Evolutionary conservation across 2,113 vertebrate species (phyloP).

Genomic region (Dicentrarchus labrax): DNA sequence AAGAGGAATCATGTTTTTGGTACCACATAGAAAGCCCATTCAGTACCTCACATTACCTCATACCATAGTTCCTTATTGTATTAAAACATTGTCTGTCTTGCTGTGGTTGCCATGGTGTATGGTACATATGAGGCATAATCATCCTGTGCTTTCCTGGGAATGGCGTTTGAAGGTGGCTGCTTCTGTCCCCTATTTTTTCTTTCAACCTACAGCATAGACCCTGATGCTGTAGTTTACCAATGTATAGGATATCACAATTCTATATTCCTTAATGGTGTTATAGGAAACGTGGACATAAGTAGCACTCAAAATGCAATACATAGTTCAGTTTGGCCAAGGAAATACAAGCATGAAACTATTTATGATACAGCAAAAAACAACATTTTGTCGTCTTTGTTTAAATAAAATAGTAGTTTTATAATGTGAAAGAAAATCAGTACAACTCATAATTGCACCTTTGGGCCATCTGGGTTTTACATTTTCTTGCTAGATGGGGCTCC

Average conservation of each 20-base stretch:
- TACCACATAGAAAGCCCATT: slow-evolving; percentile 1
- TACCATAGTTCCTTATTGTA: slow-evolving; percentile 1
- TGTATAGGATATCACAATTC: not conserved
- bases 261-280: not conserved
- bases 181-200: not conserved
- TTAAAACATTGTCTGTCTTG: slow-evolving; percentile 10
- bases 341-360: not conserved
- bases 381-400: not conserved
- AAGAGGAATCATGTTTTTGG: slow-evolving; percentile 27
- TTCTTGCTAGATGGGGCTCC: not conserved
- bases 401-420: not conserved
- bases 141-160: slow-evolving; percentile 25
- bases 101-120: slow-evolving; percentile 15
- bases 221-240: not conserved
- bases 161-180: not conserved
- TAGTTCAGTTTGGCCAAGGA: not conserved
- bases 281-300: not conserved
- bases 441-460: too few relatives aligned
- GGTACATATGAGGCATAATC: slow-evolving; percentile 21
- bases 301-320: not conserved
- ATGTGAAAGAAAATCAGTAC: not conserved
- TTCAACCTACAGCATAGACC: not conserved
- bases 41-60: slow-evolving; percentile 14
- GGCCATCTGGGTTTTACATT: slow-evolving; percentile 3
- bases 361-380: not conserved